phyloP scores from a whole-genome alignment of 2,113 vertebrate genomes.

The Saguinus imperator region DNA sequence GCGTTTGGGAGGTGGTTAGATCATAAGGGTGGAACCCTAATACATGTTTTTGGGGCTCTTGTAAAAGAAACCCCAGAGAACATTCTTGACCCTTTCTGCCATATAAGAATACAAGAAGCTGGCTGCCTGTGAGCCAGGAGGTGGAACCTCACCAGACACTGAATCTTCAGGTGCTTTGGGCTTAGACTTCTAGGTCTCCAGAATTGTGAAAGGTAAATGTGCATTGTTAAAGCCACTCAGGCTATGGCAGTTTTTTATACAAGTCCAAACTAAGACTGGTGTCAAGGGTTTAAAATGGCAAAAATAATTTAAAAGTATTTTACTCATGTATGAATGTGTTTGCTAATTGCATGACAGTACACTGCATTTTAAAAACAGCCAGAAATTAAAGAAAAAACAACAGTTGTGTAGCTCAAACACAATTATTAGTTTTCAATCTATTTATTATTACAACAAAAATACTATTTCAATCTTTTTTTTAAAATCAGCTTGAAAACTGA shows the following conservation, averaged over 20 bases:
- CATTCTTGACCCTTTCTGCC: background rate
- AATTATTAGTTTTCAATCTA: background rate
- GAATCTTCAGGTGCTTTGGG: no score
- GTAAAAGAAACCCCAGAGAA: background rate
- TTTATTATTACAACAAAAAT: background rate
- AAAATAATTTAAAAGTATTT: background rate
- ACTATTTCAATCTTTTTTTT: background rate
- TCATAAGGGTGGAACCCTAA: no score
- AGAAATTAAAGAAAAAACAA: background rate
- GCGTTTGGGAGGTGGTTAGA: accelerated
- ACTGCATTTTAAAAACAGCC: background rate
- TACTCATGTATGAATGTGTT: background rate
- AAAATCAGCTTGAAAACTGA: background rate
- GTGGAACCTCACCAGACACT: background rate
- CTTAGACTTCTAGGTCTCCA: background rate
- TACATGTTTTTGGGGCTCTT: accelerated
- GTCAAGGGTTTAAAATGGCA: background rate
- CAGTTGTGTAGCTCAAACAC: background rate
- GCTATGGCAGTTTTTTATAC: background rate
- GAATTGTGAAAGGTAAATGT: background rate
- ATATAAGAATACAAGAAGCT: background rate
- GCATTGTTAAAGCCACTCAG: no score
- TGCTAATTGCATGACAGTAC: background rate
- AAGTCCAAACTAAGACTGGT: background rate
- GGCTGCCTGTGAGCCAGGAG: background rate